These are phyloP conservation scores for Arge pagana DNA, from an alignment of 2,888 invertebrate species.

Conservation along the genomic window DNA sequence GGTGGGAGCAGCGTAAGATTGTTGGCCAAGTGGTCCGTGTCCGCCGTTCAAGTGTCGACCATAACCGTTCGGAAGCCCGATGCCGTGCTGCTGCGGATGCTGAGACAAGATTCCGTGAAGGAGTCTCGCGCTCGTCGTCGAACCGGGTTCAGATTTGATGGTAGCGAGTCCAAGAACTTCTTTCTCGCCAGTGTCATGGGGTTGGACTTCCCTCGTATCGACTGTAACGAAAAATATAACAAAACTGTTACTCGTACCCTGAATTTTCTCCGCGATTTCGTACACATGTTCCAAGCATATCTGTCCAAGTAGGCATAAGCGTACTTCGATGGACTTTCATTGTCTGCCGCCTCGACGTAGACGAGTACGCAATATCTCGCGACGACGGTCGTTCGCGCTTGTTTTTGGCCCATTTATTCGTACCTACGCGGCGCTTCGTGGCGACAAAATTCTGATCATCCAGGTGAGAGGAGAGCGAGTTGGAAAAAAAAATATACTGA, in stretches of 20 bases:
- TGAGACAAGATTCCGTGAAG: slow-evolving; percentile 69
- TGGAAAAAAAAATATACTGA: too few species aligned
- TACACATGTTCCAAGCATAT: neutral
- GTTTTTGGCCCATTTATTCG: too few species aligned
- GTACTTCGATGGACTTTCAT: too few species aligned
- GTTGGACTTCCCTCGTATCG: slow-evolving; percentile 68
- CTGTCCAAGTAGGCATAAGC: too few species aligned
- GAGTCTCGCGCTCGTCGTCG: slow-evolving; percentile 55
- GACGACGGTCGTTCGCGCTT: too few species aligned
- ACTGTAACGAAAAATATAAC: slow-evolving; percentile 58
- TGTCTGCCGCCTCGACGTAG: too few species aligned
- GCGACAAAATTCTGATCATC: too few species aligned
- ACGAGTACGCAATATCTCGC: too few species aligned
- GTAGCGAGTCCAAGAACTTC: slow-evolving; percentile 50
- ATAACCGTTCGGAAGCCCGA: slow-evolving; percentile 53
- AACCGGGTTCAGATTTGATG: slow-evolving; percentile 53
- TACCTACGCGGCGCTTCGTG: too few species aligned
- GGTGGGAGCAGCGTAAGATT: slow-evolving; percentile 63
- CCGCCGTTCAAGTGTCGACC: slow-evolving; percentile 48
- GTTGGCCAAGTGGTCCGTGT: slow-evolving; percentile 65
- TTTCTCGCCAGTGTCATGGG: slow-evolving; percentile 49
- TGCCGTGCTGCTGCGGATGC: slow-evolving; percentile 60
- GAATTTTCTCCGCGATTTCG: neutral
- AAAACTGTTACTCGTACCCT: neutral
- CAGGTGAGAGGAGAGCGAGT: too few species aligned